Conservation (phyloP, 2,113 vertebrate genomes). For the Neofelis nebulosa region DNA sequence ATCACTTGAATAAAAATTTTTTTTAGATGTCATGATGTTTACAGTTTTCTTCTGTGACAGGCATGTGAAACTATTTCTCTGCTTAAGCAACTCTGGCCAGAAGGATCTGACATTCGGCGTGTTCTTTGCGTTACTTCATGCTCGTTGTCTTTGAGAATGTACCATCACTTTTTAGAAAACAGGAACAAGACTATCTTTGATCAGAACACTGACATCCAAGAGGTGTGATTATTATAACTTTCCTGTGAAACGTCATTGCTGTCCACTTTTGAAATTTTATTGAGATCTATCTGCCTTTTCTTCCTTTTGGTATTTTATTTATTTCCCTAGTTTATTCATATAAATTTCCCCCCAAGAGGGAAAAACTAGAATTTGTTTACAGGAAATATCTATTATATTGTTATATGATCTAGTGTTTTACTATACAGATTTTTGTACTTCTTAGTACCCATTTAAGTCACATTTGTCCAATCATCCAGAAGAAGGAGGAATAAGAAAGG, state of each 20-base stretch:
- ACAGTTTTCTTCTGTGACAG: constrained; percentile 47
- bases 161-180: constrained; percentile 63
- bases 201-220: background rate
- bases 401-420: background rate
- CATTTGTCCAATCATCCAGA: background rate
- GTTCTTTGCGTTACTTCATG: constrained; percentile 77
- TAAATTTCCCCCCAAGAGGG: background rate
- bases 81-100: constrained; percentile 79
- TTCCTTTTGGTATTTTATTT: background rate
- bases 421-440: background rate
- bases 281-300: background rate
- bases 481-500: background rate
- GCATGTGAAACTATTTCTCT: background rate
- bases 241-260: background rate
- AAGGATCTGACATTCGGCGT: constrained; percentile 77
- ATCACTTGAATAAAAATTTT: background rate
- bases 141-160: constrained; percentile 68
- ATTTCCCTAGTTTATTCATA: background rate
- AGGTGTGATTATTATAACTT: background rate
- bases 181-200: background rate
- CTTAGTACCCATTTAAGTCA: background rate
- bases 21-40: background rate
- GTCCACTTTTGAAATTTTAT: background rate
- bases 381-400: background rate
- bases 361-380: background rate